Evolutionary conservation across 1,140 invertebrate genomes (phyloP), one percentile per base, ranked within the genome.

Genomic region (Scaptodrosophila lebanonensis): DNA sequence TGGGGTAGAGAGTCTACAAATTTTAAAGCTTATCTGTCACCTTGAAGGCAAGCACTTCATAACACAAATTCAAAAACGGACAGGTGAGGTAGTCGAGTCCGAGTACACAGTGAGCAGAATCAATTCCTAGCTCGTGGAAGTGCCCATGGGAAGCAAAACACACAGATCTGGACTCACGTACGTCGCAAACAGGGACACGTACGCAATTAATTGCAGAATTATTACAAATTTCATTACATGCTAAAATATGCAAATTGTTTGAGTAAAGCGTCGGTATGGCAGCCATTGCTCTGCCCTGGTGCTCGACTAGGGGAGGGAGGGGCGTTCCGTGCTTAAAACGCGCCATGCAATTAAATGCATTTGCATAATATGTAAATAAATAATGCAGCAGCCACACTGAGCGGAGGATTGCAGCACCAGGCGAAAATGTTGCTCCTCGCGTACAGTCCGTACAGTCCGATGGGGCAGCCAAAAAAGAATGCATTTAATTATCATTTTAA

Each of bases 161-260:
- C 35, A n/a, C n/a, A n/a, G n/a, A n/a, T n/a, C n/a, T n/a, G 38
- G 33, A 35, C 47, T 45, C 73, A 50, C 30, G 58, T 57, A 57
- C 32, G 51, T 51, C 38, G 64, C 64, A 68, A 77, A 77, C 67
- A 82, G 75, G 76, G 76, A 82, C 75, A 82, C 76, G 66, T 73
- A 75, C 69, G 75, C 75, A 82, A 82, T 82, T 82, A 82, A 82
- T 82, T 82, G 75, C 69, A 82, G 69, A 82, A 82, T 70, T 82
- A 82, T 82, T 83, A 75, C 75, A 82, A 82, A 82, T 82, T 82
- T 82, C 76, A 82, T 82, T 82, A 82, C 76, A 82, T 73, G 75
- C 69, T 82, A 82, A 82, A 82, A 82, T 82, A 82, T 82, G 75
- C 76, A 82, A 82, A 82, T 82, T 82, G 70, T 82, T 75, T 82